These are phyloP conservation scores for Meteorus cinctellus DNA, from an alignment of 2,888 invertebrate species.

Conservation along the genomic window DNA sequence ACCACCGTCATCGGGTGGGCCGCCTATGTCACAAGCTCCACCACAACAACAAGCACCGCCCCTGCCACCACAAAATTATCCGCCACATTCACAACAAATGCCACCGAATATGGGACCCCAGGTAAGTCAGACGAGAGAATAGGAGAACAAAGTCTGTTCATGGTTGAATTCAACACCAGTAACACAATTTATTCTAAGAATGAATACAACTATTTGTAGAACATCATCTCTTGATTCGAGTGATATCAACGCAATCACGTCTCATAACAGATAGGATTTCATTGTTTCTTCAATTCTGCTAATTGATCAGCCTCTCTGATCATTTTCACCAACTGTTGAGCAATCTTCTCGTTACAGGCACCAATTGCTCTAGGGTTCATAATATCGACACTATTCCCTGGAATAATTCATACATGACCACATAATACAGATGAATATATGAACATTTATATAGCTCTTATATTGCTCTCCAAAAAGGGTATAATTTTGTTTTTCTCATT, in stretches of 20 bases:
- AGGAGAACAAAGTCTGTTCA: neutral
- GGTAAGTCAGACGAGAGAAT: constrained; percentile 51
- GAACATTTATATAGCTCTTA: neutral
- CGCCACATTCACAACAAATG: constrained; percentile 69
- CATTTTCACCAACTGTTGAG: constrained; percentile 73
- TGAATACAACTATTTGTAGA: neutral
- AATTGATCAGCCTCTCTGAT: constrained; percentile 75
- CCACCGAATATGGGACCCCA: constrained; percentile 67
- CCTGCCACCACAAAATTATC: constrained; percentile 65
- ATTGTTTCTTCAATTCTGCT: constrained; percentile 52
- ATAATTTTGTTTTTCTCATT: constrained; percentile 15
- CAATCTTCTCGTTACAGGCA: constrained; percentile 75
- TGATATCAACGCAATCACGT: neutral
- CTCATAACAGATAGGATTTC: constrained; percentile 5
- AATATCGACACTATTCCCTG: constrained; percentile 75
- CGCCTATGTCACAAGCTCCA: constrained; percentile 55
- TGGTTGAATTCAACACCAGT: neutral
- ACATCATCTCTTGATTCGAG: neutral
- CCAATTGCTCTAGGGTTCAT: constrained; percentile 78
- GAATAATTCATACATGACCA: constrained; percentile 42
- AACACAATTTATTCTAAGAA: neutral
- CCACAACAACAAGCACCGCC: constrained; percentile 53
- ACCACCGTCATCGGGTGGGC: constrained; percentile 53
- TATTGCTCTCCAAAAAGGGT: neutral
- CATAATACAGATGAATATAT: constrained; percentile 3